Evolutionary conservation across 37 sponge, comb jelly and placozoan species (phyloP), one percentile per base, ranked within the genome.

Genomic region (Aphrocallistes beatrix): DNA sequence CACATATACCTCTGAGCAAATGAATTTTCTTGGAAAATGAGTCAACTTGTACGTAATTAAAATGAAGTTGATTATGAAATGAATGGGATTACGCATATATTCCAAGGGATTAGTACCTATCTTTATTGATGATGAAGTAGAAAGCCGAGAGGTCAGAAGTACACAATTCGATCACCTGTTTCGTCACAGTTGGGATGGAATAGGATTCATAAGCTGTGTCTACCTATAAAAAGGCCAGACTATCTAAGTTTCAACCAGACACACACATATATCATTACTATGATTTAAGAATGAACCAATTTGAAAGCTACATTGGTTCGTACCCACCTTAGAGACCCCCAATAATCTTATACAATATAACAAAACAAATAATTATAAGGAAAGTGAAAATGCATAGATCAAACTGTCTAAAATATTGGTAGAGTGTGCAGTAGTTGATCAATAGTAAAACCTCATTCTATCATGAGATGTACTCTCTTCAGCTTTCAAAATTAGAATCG

Each of bases 41-140:
- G n/a, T n/a, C n/a, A n/a, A n/a, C n/a, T n/a, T n/a, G n/a, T n/a
- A n/a, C n/a, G n/a, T n/a, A n/a, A n/a, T n/a, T n/a, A n/a, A n/a
- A n/a, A n/a, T n/a, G n/a, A n/a, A n/a, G n/a, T n/a, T n/a, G n/a
- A n/a, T n/a, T n/a, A n/a, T n/a, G n/a, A n/a, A n/a, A n/a, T n/a
- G n/a, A n/a, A n/a, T n/a, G n/a, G n/a, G n/a, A n/a, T n/a, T n/a
- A n/a, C n/a, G n/a, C n/a, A n/a, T n/a, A n/a, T n/a, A n/a, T n/a
- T n/a, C n/a, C n/a, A n/a, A n/a, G 32, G 3, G 37, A 81, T 42
- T 49, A 83, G 0, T 3, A 89, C 90, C 87, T 47, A 38, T 95
- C 96, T 51, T 95, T 95, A 37, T 90, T 85, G 23, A 90, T 75
- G 38, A 91, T 88, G 81, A 90, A 91, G 51, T 95, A 95, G 83